Evolutionary conservation across 2,888 invertebrate species (phyloP).

Genomic region (Tachina grossa): DNA sequence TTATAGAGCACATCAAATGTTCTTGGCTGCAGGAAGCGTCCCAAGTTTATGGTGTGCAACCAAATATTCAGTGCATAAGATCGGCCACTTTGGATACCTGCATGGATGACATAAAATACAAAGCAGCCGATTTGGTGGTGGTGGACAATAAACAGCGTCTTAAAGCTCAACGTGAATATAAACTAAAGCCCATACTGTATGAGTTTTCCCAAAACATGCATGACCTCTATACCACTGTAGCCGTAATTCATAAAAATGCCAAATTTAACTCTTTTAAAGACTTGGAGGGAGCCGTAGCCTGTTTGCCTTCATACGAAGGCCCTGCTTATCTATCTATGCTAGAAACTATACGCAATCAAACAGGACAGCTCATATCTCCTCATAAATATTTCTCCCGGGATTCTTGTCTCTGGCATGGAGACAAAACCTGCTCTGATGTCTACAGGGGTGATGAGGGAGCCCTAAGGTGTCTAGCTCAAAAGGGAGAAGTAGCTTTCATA

Average conservation of each 20-base stretch:
- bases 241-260: constrained; percentile 86
- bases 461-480: constrained; percentile 86
- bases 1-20: constrained; percentile 90
- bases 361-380: constrained; percentile 77
- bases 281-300: constrained; percentile 88
- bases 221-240: constrained; percentile 84
- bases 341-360: constrained; percentile 82
- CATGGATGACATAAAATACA: constrained; percentile 86
- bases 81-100: constrained; percentile 86
- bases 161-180: constrained; percentile 86
- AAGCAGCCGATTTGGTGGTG: constrained; percentile 88
- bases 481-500: constrained; percentile 91
- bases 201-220: constrained; percentile 80
- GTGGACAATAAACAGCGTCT: constrained; percentile 89
- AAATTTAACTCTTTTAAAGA: constrained; percentile 85
- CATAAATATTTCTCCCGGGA: constrained; percentile 86
- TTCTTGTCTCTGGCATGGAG: constrained; percentile 85
- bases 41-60: constrained; percentile 89
- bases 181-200: constrained; percentile 78
- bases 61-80: constrained; percentile 90
- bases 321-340: constrained; percentile 87
- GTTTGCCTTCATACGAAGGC: constrained; percentile 91
- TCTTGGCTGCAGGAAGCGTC: constrained; percentile 90
- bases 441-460: constrained; percentile 86
- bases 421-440: constrained; percentile 81